Conservation (phyloP, 1,140 invertebrate species). For the Colletes latitarsis region DNA sequence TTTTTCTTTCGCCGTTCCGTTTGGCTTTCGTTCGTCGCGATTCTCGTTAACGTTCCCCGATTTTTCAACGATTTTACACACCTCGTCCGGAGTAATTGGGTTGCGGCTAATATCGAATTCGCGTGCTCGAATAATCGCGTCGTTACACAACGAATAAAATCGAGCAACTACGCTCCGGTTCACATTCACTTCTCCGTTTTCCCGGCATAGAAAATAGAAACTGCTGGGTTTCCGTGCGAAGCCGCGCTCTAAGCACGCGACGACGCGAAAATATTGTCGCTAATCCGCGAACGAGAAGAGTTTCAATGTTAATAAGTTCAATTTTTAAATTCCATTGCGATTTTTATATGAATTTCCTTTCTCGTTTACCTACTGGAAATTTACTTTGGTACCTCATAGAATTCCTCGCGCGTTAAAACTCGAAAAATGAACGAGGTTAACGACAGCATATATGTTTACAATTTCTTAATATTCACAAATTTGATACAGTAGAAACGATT, state of each 20-base stretch:
- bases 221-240: slow-evolving; percentile 5
- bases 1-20: background rate
- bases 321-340: too few relatives aligned
- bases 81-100: background rate
- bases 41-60: background rate
- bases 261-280: background rate
- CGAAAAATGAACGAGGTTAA: too few relatives aligned
- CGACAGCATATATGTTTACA: too few relatives aligned
- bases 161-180: background rate
- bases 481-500: too few relatives aligned
- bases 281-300: too few relatives aligned
- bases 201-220: slow-evolving; percentile 11
- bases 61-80: background rate
- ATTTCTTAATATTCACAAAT: too few relatives aligned
- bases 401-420: too few relatives aligned
- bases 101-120: background rate
- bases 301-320: too few relatives aligned
- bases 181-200: slow-evolving; percentile 2
- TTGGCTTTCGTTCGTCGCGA: background rate
- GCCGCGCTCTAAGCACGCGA: background rate
- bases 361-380: too few relatives aligned
- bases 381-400: too few relatives aligned
- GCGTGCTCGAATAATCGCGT: slow-evolving; percentile 5
- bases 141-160: slow-evolving; percentile 20
- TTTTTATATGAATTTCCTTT: too few relatives aligned